Evolutionary conservation across 2,888 invertebrate genomes (phyloP).

Genomic region (Drosophila meridiana): DNA sequence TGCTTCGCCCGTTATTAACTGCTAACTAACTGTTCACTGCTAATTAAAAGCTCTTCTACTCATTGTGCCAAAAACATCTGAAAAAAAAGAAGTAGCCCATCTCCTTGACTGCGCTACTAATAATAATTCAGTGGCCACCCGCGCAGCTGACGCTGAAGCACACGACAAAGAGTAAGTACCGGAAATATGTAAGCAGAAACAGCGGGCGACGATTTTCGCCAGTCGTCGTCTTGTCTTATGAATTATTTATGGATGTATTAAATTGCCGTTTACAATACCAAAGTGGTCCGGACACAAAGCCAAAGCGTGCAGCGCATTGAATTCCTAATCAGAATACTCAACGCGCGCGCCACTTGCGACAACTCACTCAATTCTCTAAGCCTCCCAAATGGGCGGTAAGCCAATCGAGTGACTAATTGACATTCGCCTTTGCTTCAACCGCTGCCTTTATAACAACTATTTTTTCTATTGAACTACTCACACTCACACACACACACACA

Average conservation of each 20-base stretch:
- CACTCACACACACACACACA: conserved; percentile 32
- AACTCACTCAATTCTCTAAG: conserved; percentile 45
- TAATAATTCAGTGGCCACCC: conserved; percentile 46
- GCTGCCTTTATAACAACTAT: conserved; percentile 30
- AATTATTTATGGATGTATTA: conserved; percentile 68
- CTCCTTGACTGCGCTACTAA: not conserved
- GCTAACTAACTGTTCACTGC: conserved; percentile 23
- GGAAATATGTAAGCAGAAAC: conserved; percentile 56
- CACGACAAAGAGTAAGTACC: conserved; percentile 67
- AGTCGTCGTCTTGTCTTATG: conserved; percentile 61
- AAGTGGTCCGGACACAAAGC: conserved; percentile 47
- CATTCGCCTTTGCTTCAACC: conserved; percentile 46
- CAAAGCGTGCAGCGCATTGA: conserved; percentile 53
- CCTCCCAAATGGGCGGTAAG: conserved; percentile 4
- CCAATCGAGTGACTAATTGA: conserved; percentile 65
- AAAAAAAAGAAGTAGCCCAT: not conserved
- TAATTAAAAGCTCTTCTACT: conserved; percentile 19
- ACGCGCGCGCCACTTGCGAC: conserved; percentile 53
- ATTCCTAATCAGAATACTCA: conserved; percentile 70
- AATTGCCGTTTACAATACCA: conserved; percentile 68
- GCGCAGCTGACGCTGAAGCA: conserved; percentile 40
- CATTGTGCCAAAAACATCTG: conserved; percentile 13
- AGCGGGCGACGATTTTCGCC: conserved; percentile 38
- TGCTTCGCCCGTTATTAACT: conserved; percentile 34
- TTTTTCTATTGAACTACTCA: conserved; percentile 45